Conservation (phyloP, 2,888 invertebrate genomes). For the Epinotia bilunana region DNA sequence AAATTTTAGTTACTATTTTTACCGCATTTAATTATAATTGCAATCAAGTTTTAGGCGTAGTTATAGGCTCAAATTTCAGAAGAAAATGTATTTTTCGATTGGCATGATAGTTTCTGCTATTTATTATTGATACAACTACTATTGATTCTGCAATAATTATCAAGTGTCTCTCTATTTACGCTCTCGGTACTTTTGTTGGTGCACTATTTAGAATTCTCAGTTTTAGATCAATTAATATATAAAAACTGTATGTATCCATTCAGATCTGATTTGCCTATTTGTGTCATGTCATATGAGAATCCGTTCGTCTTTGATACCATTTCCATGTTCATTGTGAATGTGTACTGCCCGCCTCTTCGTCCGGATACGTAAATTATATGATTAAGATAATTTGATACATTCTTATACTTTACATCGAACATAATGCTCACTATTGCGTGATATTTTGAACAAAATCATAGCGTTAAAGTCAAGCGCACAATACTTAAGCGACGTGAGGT, state of each 20-base stretch:
- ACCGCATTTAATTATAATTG: neutral
- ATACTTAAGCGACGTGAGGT: constrained; percentile 31
- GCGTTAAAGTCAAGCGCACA: constrained; percentile 43
- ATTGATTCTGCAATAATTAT: neutral
- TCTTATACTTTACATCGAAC: constrained; percentile 38
- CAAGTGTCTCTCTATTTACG: constrained; percentile 3
- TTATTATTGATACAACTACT: neutral
- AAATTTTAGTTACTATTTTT: constrained; percentile 5
- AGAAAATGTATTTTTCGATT: neutral
- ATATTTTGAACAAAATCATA: constrained; percentile 37
- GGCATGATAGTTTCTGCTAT: neutral
- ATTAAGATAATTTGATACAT: constrained; percentile 30
- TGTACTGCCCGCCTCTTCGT: constrained; percentile 14
- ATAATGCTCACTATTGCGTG: constrained; percentile 39
- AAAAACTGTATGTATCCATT: neutral
- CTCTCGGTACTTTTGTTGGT: neutral
- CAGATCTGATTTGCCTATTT: constrained; percentile 4
- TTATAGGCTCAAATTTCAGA: neutral
- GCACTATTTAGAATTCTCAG: neutral
- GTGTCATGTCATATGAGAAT: neutral
- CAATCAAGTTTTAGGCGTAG: neutral
- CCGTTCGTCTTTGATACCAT: neutral
- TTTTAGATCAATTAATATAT: constrained; percentile 1
- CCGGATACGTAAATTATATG: constrained; percentile 13
- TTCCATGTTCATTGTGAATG: neutral